phyloP scores from a whole-genome alignment of 2,888 invertebrate genomes.

The Thereva unica region DNA sequence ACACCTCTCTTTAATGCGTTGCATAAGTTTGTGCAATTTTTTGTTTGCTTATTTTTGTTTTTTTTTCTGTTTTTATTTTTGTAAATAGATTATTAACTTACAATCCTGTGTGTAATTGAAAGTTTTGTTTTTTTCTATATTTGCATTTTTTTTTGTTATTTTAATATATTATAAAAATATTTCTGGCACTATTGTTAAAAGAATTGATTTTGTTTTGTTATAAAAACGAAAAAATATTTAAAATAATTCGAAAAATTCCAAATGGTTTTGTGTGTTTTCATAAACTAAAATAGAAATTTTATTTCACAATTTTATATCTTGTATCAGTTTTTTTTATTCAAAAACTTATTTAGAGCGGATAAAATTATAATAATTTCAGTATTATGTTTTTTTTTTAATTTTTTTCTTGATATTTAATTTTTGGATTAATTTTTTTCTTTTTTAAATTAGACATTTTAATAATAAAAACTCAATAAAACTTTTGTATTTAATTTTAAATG shows the following conservation, averaged over 20 bases:
- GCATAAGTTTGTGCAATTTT: background rate
- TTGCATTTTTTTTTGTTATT: constrained; percentile 36
- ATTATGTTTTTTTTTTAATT: background rate
- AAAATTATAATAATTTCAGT: constrained; percentile 9
- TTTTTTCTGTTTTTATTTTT: constrained; percentile 40
- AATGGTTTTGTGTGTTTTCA: constrained; percentile 16
- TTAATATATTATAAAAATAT: constrained; percentile 52
- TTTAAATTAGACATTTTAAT: background rate
- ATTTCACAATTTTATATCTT: constrained; percentile 4
- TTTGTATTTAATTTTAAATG: no score
- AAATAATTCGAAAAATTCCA: constrained; percentile 14
- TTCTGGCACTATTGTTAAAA: constrained; percentile 59
- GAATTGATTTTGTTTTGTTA: constrained; percentile 45
- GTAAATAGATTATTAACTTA: constrained; percentile 39
- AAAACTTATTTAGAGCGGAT: constrained; percentile 27
- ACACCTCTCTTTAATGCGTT: background rate
- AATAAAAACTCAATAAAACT: no score
- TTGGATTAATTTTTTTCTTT: background rate
- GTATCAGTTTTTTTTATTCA: constrained; percentile 2
- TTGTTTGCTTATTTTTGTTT: constrained; percentile 32
- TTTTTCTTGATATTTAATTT: background rate
- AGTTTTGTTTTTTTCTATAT: constrained; percentile 36
- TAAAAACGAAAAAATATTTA: background rate
- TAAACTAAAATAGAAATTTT: constrained; percentile 4
- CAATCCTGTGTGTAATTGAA: constrained; percentile 38